These are phyloP conservation scores for Mystacornis crossleyi DNA, from an alignment of 2,113 vertebrate species.

Conservation along the genomic window DNA sequence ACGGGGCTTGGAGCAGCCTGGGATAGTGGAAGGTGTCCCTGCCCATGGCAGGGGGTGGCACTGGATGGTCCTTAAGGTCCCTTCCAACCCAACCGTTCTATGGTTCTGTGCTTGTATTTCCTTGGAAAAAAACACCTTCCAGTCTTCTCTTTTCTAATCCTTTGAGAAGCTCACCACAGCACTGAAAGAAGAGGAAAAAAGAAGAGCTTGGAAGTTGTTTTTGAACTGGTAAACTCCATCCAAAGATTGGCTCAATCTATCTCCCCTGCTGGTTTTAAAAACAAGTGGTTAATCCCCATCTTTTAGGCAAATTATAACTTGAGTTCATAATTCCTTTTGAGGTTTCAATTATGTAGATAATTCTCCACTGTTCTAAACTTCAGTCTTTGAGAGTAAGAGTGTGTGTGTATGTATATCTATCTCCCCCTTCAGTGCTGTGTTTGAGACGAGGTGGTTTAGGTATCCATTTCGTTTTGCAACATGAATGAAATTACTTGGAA, in stretches of 20 bases:
- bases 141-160: neutral
- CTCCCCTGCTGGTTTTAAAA: neutral
- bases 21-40: neutral
- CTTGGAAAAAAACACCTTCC: neutral
- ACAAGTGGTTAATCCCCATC: neutral
- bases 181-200: neutral
- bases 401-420: accelerated
- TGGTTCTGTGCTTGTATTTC: neutral
- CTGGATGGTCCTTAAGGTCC: neutral
- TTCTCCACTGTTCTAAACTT: neutral
- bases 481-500: neutral
- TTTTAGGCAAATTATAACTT: neutral
- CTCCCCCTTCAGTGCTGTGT: accelerated
- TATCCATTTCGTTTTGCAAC: neutral
- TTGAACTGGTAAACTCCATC: neutral
- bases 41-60: neutral
- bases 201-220: neutral
- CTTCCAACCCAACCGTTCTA: neutral
- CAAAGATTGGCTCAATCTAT: neutral
- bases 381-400: neutral
- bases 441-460: neutral
- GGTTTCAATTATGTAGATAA: neutral
- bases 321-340: neutral
- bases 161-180: neutral
- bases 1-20: neutral